Evolutionary conservation across 2,113 vertebrate species (phyloP).

Genomic region (Rattus norvegicus): DNA sequence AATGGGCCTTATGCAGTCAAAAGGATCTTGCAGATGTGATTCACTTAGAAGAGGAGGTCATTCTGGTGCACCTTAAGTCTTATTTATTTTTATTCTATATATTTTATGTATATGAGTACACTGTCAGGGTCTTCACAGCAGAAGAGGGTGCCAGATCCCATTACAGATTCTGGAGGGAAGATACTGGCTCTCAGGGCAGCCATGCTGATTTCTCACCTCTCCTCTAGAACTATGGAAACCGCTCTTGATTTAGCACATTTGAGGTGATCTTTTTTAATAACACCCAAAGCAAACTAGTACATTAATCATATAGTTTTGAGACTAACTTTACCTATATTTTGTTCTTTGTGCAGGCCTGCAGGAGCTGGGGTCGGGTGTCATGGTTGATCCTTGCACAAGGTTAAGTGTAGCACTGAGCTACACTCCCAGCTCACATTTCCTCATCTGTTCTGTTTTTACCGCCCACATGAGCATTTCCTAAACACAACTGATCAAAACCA

Average conservation of each 20-base stretch:
- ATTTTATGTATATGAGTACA: no score
- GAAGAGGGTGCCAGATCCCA: no score
- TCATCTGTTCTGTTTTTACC: neutral
- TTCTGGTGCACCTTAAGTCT: neutral
- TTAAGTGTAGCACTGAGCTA: neutral
- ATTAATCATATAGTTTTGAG: neutral
- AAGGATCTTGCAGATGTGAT: neutral
- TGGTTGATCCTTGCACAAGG: neutral
- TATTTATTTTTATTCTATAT: no score
- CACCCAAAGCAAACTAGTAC: neutral
- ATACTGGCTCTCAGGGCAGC: neutral
- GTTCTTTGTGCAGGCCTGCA: neutral
- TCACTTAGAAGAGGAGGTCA: neutral
- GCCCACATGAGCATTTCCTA: neutral
- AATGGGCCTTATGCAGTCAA: neutral
- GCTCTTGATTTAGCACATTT: neutral
- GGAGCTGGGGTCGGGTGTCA: neutral
- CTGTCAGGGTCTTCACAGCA: no score
- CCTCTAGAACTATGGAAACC: neutral
- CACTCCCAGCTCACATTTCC: neutral
- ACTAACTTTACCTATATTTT: neutral
- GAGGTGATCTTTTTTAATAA: neutral
- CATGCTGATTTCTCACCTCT: neutral
- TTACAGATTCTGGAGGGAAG: no score
- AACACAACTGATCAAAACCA: neutral